A percentile compares a stretch with the other conserved stretches of the same genome.
Conservation (phyloP, 2,888 invertebrate genomes). For the Mechanitis messenoides region DNA sequence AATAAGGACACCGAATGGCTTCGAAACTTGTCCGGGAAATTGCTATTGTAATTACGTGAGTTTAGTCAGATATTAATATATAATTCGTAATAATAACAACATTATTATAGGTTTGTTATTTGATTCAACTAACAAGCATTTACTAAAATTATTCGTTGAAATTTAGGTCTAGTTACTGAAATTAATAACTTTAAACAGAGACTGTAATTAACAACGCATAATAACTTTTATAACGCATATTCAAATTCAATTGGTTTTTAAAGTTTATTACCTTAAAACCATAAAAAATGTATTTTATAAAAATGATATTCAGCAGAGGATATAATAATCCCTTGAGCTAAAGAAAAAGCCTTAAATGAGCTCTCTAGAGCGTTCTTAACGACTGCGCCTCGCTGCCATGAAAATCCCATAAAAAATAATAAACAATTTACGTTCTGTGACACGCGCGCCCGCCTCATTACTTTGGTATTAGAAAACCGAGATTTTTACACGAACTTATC, state of each 20-base stretch:
- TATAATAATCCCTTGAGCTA: conserved; percentile 12
- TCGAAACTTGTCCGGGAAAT: too few relatives aligned
- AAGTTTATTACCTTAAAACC: background rate
- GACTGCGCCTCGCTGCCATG: conserved; percentile 47
- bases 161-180: too few relatives aligned
- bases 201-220: too few relatives aligned
- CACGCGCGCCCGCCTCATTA: conserved; percentile 62
- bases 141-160: too few relatives aligned
- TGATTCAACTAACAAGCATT: too few relatives aligned
- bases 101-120: too few relatives aligned
- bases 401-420: conserved; percentile 73
- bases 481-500: conserved; percentile 39
- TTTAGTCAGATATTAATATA: too few relatives aligned
- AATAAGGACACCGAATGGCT: too few relatives aligned
- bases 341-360: conserved; percentile 18
- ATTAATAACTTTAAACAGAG: too few relatives aligned
- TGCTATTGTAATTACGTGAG: too few relatives aligned
- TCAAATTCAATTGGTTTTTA: background rate
- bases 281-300: background rate
- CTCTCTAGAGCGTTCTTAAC: conserved; percentile 37
- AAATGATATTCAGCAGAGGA: conserved; percentile 4
- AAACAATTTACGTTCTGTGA: conserved; percentile 72
- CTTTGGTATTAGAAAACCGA: conserved; percentile 45
- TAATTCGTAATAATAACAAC: too few relatives aligned
- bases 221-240: too few relatives aligned